These are phyloP conservation scores for Cephus rjabovi DNA, from an alignment of 2,888 invertebrate species.

Conservation along the genomic window DNA sequence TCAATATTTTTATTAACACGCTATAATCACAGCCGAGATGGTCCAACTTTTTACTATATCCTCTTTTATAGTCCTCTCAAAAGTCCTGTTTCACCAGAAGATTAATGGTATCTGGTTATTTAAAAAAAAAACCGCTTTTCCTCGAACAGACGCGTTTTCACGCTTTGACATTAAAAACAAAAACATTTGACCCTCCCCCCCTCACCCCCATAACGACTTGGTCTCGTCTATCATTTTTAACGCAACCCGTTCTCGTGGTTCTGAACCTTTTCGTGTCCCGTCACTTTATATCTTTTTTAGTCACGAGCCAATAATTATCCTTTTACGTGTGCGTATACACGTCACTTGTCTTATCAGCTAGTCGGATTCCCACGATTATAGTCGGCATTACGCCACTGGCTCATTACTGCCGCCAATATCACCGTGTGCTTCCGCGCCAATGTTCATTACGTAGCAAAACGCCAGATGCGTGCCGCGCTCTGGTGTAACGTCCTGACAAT, in stretches of 20 bases:
- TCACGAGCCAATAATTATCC: background rate
- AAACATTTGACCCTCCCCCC: background rate
- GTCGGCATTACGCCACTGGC: background rate
- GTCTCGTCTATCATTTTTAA: background rate
- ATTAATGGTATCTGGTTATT: background rate
- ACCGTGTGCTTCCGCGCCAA: constrained; percentile 1
- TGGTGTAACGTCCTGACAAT: constrained; percentile 7
- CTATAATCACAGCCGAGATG: background rate
- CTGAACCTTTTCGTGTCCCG: background rate
- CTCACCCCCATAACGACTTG: background rate
- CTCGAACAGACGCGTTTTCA: background rate
- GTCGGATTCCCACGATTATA: background rate
- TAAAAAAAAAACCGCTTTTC: background rate
- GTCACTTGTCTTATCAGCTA: background rate
- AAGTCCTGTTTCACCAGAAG: background rate
- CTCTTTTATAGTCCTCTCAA: background rate
- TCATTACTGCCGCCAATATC: constrained; percentile 13
- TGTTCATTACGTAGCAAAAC: constrained; percentile 16
- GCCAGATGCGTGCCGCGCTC: constrained; percentile 14
- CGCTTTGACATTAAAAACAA: background rate
- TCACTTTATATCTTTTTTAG: background rate
- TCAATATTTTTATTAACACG: background rate
- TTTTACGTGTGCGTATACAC: background rate
- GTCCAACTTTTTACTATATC: background rate
- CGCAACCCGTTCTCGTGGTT: background rate